Evolutionary conservation across 1,140 invertebrate genomes (phyloP), one percentile per base, ranked within the genome.

Genomic region (Penaeus vannamei): DNA sequence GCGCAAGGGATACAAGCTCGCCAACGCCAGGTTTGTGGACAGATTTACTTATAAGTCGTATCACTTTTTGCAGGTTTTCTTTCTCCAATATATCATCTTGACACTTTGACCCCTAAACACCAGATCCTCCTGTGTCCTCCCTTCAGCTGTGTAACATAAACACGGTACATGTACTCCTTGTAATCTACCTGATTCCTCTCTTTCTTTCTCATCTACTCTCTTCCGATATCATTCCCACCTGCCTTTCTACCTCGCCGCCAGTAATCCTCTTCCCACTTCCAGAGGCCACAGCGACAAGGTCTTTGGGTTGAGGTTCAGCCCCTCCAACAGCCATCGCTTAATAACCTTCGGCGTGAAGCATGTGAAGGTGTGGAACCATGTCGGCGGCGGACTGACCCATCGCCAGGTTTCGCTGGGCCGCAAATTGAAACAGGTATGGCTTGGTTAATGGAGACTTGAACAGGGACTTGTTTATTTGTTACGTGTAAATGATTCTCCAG

Each of bases 1-100:
- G 91, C 83, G 32, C n/a, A 90, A 89, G 61, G 91, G 91, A 20
- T 85, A 90, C 79, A 90, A 90, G n/a, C 60, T 91, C 17, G 89
- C 91, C 61, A 81, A 82, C 22, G 86, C 88, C 60, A 89, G 91
- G 91, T 91, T n/a, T 22, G 32, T 20, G 3, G 17, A 3, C 3
- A 17, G n/a, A 8, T 36, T 23, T 23, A n/a, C 23, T 36, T 19
- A 29, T 53, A 14, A 53, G 12, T 17, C 53, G 2, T 14, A 17
- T 53, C 53, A 53, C 17, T 53, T 17, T 53, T 53, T 53, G 53
- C 53, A 53, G 53, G 17, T 53, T 53, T 12, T 2, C 53, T 12
- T 12, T 53, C 36, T 36, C 1, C 1, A 2, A 36, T 53, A 14
- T 14, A 12, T 53, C 14, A 53, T 53, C 46, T 53, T 14, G 14